A percentile compares a stretch with the other conserved stretches of the same genome.
Evolutionary conservation across 1,140 invertebrate species (phyloP).

Genomic region (Samia ricini): DNA sequence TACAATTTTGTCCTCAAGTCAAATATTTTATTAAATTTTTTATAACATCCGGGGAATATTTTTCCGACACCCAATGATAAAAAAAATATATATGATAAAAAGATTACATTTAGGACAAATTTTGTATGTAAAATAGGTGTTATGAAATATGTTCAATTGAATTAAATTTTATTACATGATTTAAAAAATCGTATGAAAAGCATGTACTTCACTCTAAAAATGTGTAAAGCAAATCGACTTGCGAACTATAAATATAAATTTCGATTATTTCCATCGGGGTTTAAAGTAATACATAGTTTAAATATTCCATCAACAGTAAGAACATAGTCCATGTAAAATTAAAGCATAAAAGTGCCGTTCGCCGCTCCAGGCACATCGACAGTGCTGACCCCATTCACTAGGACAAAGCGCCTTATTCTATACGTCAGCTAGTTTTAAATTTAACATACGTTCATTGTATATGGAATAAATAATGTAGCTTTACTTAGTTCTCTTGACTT

Average conservation of each 20-base stretch:
- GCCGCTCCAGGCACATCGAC: conserved; percentile 31
- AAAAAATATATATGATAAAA: too few species aligned
- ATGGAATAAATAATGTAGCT: too few species aligned
- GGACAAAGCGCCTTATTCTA: conserved; percentile 28
- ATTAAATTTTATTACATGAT: too few species aligned
- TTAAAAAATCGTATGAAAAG: too few species aligned
- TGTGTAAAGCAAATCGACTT: too few species aligned
- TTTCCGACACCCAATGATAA: too few species aligned
- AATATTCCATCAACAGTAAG: not conserved
- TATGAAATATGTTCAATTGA: too few species aligned
- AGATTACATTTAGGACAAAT: too few species aligned
- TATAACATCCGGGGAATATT: not conserved
- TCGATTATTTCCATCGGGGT: not conserved
- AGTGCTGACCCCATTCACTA: conserved; percentile 29
- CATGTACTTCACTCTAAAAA: too few species aligned
- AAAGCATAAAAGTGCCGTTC: conserved; percentile 31
- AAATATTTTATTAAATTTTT: not conserved
- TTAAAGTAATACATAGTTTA: not conserved
- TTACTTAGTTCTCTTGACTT: too few species aligned
- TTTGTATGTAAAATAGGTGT: too few species aligned
- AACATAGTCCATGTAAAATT: conserved; percentile 39
- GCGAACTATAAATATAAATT: not conserved
- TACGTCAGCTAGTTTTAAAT: not conserved
- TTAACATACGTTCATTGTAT: too few species aligned
- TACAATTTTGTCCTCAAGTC: not conserved